Base-by-base conservation (phyloP, 2,113 vertebrate species). In the Pongo abelii region DNA sequence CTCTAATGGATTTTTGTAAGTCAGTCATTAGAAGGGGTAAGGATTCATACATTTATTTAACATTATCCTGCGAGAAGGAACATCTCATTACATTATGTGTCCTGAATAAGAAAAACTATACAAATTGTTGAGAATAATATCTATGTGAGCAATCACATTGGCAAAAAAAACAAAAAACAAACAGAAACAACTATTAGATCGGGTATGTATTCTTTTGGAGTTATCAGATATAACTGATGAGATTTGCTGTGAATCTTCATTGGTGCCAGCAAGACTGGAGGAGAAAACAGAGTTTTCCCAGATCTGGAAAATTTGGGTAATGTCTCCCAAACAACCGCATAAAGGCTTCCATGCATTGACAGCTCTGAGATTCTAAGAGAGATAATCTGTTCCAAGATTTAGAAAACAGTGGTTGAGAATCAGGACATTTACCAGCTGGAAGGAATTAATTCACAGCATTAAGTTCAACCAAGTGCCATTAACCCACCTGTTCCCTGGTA, bases 391-490 rank as follows among this genome's bases (percentile, higher is more conserved):
- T 97, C 59, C 64, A 86, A 85, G 85, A 91, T 72, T 95, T 94
- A 89, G 91, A 80, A 80, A 92, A 90, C 14, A 84, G 17, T 87
- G 87, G 69, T 64, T n/a, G 94, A 84, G 79, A 93, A 90, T 87
- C 85, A 79, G 85, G 67, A 81, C 55, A 93, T 91, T 97, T 96
- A 55, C 57, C 78, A 92, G 86, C 74, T 88, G 96, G 92, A 92
- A 91, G 77, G 85, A 94, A 97, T 92, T 95, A 81, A 84, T 88
- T 96, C n/a, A 46, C 17, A 89, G 78, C n/a, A 52, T 74, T 84
- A 87, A 89, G 70, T 87, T 95, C 77, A 84, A 74, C 81, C 12
- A 91, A 92, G 23, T 40, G 22, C 64, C 32, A 30, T 52, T 38
- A 69, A 83, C 50, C 23, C 38, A 38, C 27, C 61, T 12, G 0